Percentiles rank a stretch among this genome's conserved stretches.
phyloP scores from a whole-genome alignment of 2,797 vertebrate species.

The Tympanoctomys barrerae region DNA sequence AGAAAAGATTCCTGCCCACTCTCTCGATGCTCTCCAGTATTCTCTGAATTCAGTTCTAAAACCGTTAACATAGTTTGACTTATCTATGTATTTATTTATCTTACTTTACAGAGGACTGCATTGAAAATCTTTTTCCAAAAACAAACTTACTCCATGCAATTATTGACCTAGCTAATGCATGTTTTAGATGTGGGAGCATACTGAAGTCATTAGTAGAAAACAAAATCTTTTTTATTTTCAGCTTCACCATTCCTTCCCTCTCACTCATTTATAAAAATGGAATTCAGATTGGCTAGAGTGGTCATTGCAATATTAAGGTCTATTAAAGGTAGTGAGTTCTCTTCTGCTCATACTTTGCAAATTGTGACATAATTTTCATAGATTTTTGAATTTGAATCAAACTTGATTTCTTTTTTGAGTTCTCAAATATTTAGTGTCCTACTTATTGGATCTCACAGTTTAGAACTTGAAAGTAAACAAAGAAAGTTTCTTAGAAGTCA shows the following conservation, averaged over 20 bases:
- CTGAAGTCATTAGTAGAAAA: not conserved
- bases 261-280: not conserved
- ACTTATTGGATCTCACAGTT: not conserved
- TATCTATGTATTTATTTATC: not conserved
- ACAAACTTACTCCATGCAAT: not conserved
- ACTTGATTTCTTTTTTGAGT: not conserved
- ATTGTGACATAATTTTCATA: not conserved
- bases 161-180: not conserved
- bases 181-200: not conserved
- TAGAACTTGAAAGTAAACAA: not conserved
- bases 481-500: not conserved
- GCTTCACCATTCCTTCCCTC: not conserved
- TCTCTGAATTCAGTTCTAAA: conserved; percentile 45
- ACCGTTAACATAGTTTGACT: not conserved
- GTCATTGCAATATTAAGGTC: not conserved
- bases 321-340: not conserved
- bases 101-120: conserved; percentile 27
- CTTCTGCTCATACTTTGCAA: not conserved
- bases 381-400: not conserved
- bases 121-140: not conserved
- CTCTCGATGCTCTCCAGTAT: not conserved
- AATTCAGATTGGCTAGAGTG: not conserved
- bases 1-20: not conserved
- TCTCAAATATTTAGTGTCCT: not conserved
- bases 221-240: not conserved